Evolutionary conservation across 2,113 vertebrate species (phyloP).

Genomic region (Salvelinus alpinus): DNA sequence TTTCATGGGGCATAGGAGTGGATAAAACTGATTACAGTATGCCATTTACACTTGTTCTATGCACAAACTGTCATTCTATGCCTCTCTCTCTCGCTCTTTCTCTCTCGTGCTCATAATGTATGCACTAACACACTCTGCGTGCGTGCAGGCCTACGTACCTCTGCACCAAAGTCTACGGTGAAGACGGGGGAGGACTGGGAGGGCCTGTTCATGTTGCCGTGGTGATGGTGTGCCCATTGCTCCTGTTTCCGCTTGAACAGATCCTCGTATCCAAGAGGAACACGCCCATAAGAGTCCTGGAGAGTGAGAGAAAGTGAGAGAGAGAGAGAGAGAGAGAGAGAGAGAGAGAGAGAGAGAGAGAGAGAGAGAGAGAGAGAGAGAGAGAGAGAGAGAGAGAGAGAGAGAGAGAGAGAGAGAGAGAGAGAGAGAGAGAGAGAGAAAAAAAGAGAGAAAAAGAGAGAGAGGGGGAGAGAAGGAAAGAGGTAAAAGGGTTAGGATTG

Average conservation of each 20-base stretch:
- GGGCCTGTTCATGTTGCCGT: slow-evolving; percentile 75
- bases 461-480: background rate
- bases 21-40: background rate
- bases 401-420: slow-evolving; percentile 14
- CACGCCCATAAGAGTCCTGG: slow-evolving; percentile 86
- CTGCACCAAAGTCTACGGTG: slow-evolving; percentile 85
- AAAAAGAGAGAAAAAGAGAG: slow-evolving; percentile 12
- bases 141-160: slow-evolving; percentile 81
- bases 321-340: slow-evolving; percentile 16
- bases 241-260: slow-evolving; percentile 88
- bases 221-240: slow-evolving; percentile 83
- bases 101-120: slow-evolving; percentile 40
- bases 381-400: slow-evolving; percentile 18
- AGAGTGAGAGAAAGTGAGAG: slow-evolving; percentile 19
- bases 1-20: background rate
- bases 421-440: slow-evolving; percentile 28
- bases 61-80: too few relatives aligned
- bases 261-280: slow-evolving; percentile 88
- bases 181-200: slow-evolving; percentile 91
- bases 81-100: too few relatives aligned
- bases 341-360: slow-evolving; percentile 27
- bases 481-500: background rate
- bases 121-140: slow-evolving; percentile 30
- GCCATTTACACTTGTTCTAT: too few relatives aligned
- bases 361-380: background rate